Conservation (phyloP, 1,140 invertebrate species). For the Hypothenemus hampei region DNA sequence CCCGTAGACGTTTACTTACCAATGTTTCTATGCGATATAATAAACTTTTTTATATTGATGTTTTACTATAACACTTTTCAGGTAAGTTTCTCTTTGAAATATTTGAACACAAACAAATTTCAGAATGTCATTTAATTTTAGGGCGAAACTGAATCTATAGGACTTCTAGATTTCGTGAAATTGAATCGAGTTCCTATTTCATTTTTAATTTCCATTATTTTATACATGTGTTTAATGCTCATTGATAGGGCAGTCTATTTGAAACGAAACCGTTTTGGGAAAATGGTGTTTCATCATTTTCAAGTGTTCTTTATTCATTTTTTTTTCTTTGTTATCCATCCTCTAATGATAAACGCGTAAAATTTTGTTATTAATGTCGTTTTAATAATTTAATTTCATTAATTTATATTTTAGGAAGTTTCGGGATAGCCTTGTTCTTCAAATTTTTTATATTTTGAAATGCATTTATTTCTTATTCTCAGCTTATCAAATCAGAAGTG, state of each 20-base stretch:
- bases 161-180: not conserved
- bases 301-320: slow-evolving; percentile 7
- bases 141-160: not conserved
- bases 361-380: not conserved
- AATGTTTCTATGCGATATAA: slow-evolving; percentile 21
- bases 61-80: slow-evolving; percentile 15
- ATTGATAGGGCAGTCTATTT: slow-evolving; percentile 15
- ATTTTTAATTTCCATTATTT: not conserved
- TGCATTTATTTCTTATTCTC: slow-evolving; percentile 20
- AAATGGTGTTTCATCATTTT: slow-evolving; percentile 8
- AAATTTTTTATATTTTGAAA: slow-evolving; percentile 18
- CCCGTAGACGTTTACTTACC: slow-evolving; percentile 16
- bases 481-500: slow-evolving; percentile 20
- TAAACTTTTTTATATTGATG: slow-evolving; percentile 7
- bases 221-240: slow-evolving; percentile 9
- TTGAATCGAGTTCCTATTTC: slow-evolving; percentile 6
- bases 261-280: slow-evolving; percentile 12
- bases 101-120: not conserved
- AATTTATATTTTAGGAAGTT: slow-evolving; percentile 5
- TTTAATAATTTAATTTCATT: not conserved
- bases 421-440: not conserved
- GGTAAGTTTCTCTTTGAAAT: slow-evolving; percentile 1
- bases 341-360: slow-evolving; percentile 4
- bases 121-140: not conserved
- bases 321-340: slow-evolving; percentile 14